Base-by-base conservation (phyloP, 1,140 invertebrate species). In the Pseudomyrmex concolor region DNA sequence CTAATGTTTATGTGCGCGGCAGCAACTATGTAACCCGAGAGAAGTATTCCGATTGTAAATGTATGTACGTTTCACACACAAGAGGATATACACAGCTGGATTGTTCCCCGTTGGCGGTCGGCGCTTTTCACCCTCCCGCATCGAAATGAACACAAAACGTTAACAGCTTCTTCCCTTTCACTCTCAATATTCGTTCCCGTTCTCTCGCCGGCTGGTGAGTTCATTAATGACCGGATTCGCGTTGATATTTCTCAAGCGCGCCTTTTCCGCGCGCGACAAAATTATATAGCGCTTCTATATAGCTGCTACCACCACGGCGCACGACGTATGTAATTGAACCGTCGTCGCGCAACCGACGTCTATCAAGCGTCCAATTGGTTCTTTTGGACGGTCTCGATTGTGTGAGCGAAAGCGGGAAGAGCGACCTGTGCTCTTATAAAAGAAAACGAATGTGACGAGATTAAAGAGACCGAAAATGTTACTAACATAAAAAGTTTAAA, bases 91-190 rank as follows among this genome's bases (percentile, higher is more conserved):
- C 45, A 51, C 48, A n/a, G 76, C 34, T 59, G 73, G 68, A 78
- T 84, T 60, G 57, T 62, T 19, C n/a, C 60, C 43, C n/a, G 68
- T 63, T 63, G 48, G 64, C 51, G 43, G 19, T 19, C 43, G 80
- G 17, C 54, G 50, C 62, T 45, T 66, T 85, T 85, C 83, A 48
- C n/a, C 51, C 71, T 57, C 62, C 34, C 10, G 51, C 51, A 66
- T 78, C 50, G 77, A 68, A 64, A 82, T 64, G 68, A 82, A 68
- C 68, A 60, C 71, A 72, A 67, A 76, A 19, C 84, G 25, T 63
- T 55, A 76, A 64, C 84, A 74, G 84, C 73, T 76, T 85, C 66
- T 71, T 85, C 84, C 80, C 80, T 84, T 84, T 84, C 77, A 66
- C 59, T 78, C 83, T 84, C 62, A 59, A 72, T 71, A 59, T 43